A percentile compares a stretch with the other conserved stretches of the same genome.
These are phyloP conservation scores for Neopelma chrysocephalum DNA, from an alignment of 2,797 vertebrate genomes.

Conservation along the genomic window DNA sequence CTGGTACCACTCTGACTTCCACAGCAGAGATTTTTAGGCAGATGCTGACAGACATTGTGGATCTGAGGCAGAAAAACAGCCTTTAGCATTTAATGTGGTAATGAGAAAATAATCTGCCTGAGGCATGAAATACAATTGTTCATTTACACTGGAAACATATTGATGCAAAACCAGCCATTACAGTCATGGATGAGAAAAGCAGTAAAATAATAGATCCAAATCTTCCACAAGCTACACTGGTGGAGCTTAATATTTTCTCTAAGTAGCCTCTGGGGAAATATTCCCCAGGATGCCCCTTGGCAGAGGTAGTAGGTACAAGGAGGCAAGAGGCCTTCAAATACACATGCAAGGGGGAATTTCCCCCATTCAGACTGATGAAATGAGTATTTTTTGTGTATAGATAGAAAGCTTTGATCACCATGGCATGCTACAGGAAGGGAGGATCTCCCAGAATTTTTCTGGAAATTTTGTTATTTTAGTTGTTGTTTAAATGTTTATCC, in stretches of 20 bases:
- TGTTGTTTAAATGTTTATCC: not conserved
- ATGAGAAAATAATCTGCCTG: conserved; percentile 39
- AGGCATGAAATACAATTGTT: conserved; percentile 30
- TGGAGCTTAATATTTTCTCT: not conserved
- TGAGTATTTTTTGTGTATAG: not conserved
- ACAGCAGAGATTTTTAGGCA: not conserved
- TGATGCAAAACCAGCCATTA: conserved; percentile 15
- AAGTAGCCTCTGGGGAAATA: not conserved
- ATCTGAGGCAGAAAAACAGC: conserved; percentile 26
- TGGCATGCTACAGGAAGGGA: not conserved
- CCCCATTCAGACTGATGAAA: not conserved
- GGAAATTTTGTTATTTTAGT: not conserved
- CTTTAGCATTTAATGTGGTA: conserved; percentile 33
- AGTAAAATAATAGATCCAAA: not conserved
- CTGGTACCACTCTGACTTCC: not conserved
- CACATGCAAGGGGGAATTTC: not conserved
- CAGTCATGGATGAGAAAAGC: not conserved
- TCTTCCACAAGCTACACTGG: not conserved
- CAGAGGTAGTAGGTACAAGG: not conserved
- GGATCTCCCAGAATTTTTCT: not conserved
- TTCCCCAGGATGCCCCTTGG: not conserved
- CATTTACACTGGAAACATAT: conserved; percentile 18
- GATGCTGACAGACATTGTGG: conserved; percentile 6
- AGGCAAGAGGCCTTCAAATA: not conserved
- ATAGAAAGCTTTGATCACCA: not conserved